These are phyloP conservation scores for Sebastes schlegelii DNA, from an alignment of 2,113 vertebrate species.

Conservation along the genomic window DNA sequence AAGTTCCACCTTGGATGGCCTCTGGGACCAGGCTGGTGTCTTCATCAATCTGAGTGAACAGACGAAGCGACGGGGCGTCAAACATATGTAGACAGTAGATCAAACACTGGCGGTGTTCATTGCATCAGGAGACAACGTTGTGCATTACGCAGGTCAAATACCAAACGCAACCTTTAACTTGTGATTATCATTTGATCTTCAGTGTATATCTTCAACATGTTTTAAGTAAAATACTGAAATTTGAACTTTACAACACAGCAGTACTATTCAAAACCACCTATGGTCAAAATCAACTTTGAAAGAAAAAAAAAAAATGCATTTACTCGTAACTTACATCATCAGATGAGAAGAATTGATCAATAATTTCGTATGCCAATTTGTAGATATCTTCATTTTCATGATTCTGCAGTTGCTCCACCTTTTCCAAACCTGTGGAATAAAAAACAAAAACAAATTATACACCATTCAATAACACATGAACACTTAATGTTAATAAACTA, in stretches of 20 bases:
- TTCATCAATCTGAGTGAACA: slow-evolving; percentile 92
- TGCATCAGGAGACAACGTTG: background rate
- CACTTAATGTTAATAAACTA: no score
- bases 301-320: background rate
- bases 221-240: background rate
- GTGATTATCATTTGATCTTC: background rate
- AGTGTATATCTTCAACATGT: background rate
- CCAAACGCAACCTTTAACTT: background rate
- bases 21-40: slow-evolving; percentile 99
- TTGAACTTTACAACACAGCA: background rate
- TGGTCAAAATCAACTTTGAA: background rate
- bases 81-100: background rate
- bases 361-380: slow-evolving; percentile 99
- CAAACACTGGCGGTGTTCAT: background rate
- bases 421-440: slow-evolving; percentile 91
- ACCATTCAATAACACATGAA: background rate
- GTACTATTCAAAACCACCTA: background rate
- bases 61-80: background rate
- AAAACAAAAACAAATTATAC: background rate
- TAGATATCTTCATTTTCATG: slow-evolving; percentile 99
- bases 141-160: background rate
- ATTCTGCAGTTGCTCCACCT: slow-evolving; percentile 98
- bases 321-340: slow-evolving; percentile 91
- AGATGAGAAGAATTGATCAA: slow-evolving; percentile 99
- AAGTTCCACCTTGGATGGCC: slow-evolving; percentile 97